Evolutionary conservation across 1,140 invertebrate species (phyloP), one percentile per base, ranked within the genome.

Genomic region (Calliphora vicina): DNA sequence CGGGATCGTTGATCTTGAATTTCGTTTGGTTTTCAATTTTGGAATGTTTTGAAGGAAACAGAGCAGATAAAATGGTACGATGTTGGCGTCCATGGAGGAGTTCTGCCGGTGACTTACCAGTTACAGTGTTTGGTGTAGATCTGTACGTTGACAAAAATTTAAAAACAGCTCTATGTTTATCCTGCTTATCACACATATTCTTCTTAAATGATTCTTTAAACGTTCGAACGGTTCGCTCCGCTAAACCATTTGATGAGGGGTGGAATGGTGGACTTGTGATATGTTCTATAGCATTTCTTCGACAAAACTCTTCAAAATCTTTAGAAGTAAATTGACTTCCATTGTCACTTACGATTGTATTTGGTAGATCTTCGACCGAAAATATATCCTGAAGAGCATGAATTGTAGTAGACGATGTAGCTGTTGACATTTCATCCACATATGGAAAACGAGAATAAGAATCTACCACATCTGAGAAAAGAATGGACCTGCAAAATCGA

Each of bases 231-330:
- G 27, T 43, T 26, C 80, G 17, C 26, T 81, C 50, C 25, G 45
- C 80, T 67, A 81, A 61, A 17, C 80, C 80, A 42, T 81, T 81
- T 2, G 80, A 71, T 4, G 80, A 25, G 4, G 67, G 35, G 23
- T 72, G 29, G 20, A 35, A 72, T 35, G 67, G 29, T 23, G 61
- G 61, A 13, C 50, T 67, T 15, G 10, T 71, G 20, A 82, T 35
- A 76, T 80, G 20, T 29, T 29, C 29, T 26, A 17, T n/a, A 27
- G 26, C 25, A 29, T 73, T 73, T 73, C 12, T 15, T 29, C 10
- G 1, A 23, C n/a, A 71, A 27, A 29, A 73, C 13, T 29, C n/a
- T 73, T 73, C 15, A 20, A 71, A 71, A n/a, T 71, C 71, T 17
- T 4, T 73, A 26, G 71, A 73, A 27, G 71, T 71, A n/a, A 71